Percentiles rank a stretch among this genome's conserved stretches.
phyloP scores from a whole-genome alignment of 2,888 invertebrate species.

The Argynnis bischoffii region DNA sequence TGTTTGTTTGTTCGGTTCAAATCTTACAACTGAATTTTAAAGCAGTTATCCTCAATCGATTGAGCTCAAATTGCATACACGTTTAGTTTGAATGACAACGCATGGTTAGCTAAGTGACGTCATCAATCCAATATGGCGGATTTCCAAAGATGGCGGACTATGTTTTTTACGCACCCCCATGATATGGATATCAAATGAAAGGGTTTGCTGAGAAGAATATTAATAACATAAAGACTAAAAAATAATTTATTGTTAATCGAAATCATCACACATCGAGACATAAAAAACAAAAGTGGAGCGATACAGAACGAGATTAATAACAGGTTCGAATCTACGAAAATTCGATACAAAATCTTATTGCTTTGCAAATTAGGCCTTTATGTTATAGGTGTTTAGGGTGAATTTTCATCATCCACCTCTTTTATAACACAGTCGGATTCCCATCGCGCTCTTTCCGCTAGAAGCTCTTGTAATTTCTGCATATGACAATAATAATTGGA shows the following conservation, averaged over 20 bases:
- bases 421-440: conserved; percentile 87
- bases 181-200: too few species aligned
- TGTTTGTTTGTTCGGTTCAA: too few species aligned
- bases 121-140: too few species aligned
- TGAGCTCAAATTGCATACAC: too few species aligned
- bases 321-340: conserved; percentile 4
- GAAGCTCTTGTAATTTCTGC: conserved; percentile 82
- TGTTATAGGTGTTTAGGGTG: conserved; percentile 64
- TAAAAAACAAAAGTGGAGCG: neutral
- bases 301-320: neutral
- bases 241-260: neutral
- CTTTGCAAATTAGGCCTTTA: neutral
- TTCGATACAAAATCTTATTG: conserved; percentile 9
- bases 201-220: too few species aligned
- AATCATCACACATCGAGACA: neutral
- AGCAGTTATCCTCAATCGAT: too few species aligned
- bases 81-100: too few species aligned
- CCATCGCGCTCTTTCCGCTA: conserved; percentile 82
- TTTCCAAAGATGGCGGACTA: too few species aligned
- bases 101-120: too few species aligned
- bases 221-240: too few species aligned
- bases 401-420: conserved; percentile 86
- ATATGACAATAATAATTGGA: conserved; percentile 19
- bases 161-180: too few species aligned
- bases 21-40: too few species aligned